A percentile compares a stretch with the other conserved stretches of the same genome.
These are phyloP conservation scores for Platichthys flesus DNA, from an alignment of 2,113 vertebrate genomes.

Conservation along the genomic window DNA sequence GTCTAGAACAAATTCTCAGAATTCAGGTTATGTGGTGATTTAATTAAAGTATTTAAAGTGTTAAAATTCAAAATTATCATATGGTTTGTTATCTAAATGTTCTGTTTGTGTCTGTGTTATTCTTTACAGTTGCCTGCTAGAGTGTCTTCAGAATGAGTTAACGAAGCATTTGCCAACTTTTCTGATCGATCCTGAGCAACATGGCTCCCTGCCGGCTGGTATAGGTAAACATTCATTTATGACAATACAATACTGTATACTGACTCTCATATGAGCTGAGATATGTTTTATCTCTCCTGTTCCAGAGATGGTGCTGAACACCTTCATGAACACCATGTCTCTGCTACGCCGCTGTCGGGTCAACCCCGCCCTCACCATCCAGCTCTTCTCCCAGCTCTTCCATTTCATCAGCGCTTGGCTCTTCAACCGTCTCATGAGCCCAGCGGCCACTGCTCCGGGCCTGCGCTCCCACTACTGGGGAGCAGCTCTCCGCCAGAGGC, in stretches of 20 bases:
- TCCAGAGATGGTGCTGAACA: constrained; percentile 90
- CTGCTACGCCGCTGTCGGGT: constrained; percentile 89
- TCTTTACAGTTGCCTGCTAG: constrained; percentile 84
- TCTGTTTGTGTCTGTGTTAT: background rate
- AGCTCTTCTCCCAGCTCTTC: constrained; percentile 96
- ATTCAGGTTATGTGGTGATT: too few relatives aligned
- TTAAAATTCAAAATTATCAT: background rate
- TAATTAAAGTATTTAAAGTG: background rate
- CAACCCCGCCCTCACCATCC: constrained; percentile 92
- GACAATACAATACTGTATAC: background rate
- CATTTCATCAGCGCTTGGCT: constrained; percentile 96
- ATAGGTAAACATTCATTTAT: constrained; percentile 81
- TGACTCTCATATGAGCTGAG: background rate
- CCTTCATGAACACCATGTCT: constrained; percentile 90
- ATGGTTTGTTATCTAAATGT: background rate
- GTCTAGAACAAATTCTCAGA: too few relatives aligned
- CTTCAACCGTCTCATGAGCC: constrained; percentile 89
- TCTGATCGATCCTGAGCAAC: constrained; percentile 90
- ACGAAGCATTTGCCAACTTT: constrained; percentile 91
- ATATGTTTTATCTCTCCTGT: background rate
- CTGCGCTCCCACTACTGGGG: constrained; percentile 95
- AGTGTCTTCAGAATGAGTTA: constrained; percentile 89
- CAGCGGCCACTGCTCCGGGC: constrained; percentile 80
- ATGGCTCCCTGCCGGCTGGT: constrained; percentile 86
- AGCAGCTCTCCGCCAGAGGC: constrained; percentile 87